Conservation (phyloP, 2,113 vertebrate genomes). For the Urocolius indicus region DNA sequence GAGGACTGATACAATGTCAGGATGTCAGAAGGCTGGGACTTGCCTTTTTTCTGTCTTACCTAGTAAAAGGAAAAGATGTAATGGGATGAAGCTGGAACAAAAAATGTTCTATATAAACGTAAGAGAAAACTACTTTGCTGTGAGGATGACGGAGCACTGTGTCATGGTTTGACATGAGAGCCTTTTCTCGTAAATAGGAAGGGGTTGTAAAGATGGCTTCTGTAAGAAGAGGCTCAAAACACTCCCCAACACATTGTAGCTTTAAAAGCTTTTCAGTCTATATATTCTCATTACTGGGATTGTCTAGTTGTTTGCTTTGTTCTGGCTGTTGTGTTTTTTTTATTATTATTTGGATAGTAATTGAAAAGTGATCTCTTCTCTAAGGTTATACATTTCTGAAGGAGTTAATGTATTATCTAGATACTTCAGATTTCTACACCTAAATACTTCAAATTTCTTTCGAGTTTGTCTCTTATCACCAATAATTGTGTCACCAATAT, state of each 20-base stretch:
- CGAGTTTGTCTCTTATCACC: not conserved
- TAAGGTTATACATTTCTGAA: not conserved
- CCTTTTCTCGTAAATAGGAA: too few relatives aligned
- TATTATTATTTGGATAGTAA: not conserved
- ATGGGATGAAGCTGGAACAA: not conserved
- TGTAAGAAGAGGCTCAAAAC: too few relatives aligned
- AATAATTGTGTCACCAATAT: too few relatives aligned
- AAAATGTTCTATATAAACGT: not conserved
- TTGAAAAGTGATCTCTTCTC: not conserved
- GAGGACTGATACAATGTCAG: not conserved
- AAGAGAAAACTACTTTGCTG: not conserved
- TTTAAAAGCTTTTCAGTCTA: not conserved
- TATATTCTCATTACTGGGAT: not conserved
- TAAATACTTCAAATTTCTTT: not conserved
- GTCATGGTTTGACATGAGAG: not conserved
- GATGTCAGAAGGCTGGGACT: not conserved
- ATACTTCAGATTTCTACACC: not conserved
- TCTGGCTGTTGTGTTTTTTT: not conserved
- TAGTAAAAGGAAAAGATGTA: not conserved
- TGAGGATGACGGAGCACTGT: not conserved
- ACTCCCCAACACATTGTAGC: not conserved
- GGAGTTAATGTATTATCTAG: not conserved
- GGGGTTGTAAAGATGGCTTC: too few relatives aligned
- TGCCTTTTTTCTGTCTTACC: not conserved
- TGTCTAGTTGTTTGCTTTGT: not conserved